Percentiles rank a stretch among this genome's conserved stretches.
Evolutionary conservation across 2,888 invertebrate genomes (phyloP).

Genomic region (Polia nebulosa): DNA sequence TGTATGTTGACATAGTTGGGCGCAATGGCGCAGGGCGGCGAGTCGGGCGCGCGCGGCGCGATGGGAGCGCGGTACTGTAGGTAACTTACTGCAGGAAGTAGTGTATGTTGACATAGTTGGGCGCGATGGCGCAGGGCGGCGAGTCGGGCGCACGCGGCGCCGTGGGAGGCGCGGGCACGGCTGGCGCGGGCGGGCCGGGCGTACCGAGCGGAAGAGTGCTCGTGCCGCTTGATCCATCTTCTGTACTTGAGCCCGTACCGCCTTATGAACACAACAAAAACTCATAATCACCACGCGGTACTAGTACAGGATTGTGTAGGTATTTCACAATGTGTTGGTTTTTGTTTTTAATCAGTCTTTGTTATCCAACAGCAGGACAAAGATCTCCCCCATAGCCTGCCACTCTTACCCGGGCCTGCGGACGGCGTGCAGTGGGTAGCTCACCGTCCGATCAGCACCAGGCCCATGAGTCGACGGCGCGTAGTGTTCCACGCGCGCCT

Average conservation of each 20-base stretch:
- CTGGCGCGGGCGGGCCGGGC: conserved; percentile 56
- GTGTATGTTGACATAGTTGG: conserved; percentile 98
- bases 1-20: too few relatives aligned
- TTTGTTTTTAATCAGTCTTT: too few relatives aligned
- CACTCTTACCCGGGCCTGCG: too few relatives aligned
- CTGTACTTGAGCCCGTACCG: conserved; percentile 92
- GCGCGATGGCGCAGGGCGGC: conserved; percentile 92
- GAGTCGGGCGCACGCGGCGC: conserved; percentile 93
- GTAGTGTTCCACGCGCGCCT: too few relatives aligned
- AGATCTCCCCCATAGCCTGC: too few relatives aligned
- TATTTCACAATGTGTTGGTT: too few relatives aligned
- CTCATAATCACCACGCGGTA: not conserved
- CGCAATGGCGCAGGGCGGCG: conserved; percentile 92
- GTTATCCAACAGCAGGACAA: too few relatives aligned
- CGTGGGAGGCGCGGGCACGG: conserved; percentile 72
- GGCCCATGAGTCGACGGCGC: too few relatives aligned
- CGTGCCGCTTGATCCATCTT: conserved; percentile 91
- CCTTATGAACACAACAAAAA: conserved; percentile 68
- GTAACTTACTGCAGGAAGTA: conserved; percentile 95
- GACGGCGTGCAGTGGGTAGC: too few relatives aligned
- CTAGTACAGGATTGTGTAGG: too few relatives aligned
- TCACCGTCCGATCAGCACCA: too few relatives aligned
- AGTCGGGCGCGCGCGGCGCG: conserved; percentile 93
- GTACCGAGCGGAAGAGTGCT: conserved; percentile 91
- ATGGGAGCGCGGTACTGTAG: conserved; percentile 66